A percentile compares a stretch with the other conserved stretches of the same genome.
These are phyloP conservation scores for Darwinula stevensoni DNA, from an alignment of 2,888 invertebrate species.

Conservation along the genomic window DNA sequence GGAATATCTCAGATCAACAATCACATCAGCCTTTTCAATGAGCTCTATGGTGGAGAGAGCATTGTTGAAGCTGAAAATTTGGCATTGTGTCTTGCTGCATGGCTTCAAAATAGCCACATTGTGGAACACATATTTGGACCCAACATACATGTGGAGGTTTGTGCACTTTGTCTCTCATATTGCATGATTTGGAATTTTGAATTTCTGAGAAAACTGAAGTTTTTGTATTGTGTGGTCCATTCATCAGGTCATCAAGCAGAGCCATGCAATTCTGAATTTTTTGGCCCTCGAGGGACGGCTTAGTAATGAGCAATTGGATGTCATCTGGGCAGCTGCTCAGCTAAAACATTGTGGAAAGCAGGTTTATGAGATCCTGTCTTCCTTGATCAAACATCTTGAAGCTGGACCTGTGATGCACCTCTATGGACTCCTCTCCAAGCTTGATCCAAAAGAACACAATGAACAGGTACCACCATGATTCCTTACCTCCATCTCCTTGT, in stretches of 20 bases:
- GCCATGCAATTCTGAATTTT: conserved; percentile 70
- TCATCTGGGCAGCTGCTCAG: conserved; percentile 83
- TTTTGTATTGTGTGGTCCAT: conserved; percentile 7
- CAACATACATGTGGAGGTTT: conserved; percentile 74
- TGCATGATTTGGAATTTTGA: conserved; percentile 6
- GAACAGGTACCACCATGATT: too few relatives aligned
- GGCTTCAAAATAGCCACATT: conserved; percentile 64
- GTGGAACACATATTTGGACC: conserved; percentile 89
- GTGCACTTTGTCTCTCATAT: conserved; percentile 4
- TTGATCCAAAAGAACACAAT: conserved; percentile 71
- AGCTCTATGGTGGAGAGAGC: conserved; percentile 61
- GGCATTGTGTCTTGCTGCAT: conserved; percentile 52
- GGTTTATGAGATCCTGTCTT: conserved; percentile 63
- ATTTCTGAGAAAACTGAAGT: conserved; percentile 5
- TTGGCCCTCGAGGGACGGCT: conserved; percentile 70
- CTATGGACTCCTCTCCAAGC: conserved; percentile 49
- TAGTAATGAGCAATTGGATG: conserved; percentile 61
- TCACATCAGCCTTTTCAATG: conserved; percentile 68
- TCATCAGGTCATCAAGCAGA: conserved; percentile 62
- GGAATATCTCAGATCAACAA: conserved; percentile 84
- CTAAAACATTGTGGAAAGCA: conserved; percentile 80
- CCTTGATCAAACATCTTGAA: conserved; percentile 63
- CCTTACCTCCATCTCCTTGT: neutral
- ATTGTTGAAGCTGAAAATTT: conserved; percentile 55
- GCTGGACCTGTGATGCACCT: conserved; percentile 63